Conservation (phyloP, 2,113 vertebrate species). For the Indicator maculatus region DNA sequence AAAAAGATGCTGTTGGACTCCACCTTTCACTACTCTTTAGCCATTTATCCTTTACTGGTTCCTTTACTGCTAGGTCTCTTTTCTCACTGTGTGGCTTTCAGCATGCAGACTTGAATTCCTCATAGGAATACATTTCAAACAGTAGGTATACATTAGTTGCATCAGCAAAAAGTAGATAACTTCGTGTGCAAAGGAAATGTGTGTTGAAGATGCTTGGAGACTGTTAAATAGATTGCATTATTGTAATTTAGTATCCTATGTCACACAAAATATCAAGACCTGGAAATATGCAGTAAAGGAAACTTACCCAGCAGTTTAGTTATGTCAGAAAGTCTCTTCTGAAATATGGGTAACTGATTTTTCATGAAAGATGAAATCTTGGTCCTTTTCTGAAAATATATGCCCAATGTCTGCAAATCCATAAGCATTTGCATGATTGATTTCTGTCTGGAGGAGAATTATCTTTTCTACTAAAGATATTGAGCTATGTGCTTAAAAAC, state of each 20-base stretch:
- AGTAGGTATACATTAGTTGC: slow-evolving; percentile 49
- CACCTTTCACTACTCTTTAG: slow-evolving; percentile 16
- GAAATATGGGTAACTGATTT: not conserved
- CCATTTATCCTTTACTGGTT: slow-evolving; percentile 9
- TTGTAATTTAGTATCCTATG: slow-evolving; percentile 20
- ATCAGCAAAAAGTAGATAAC: slow-evolving; percentile 54
- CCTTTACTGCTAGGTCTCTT: not conserved
- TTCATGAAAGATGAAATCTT: not conserved
- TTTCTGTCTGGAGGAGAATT: not conserved
- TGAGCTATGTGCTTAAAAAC: not conserved
- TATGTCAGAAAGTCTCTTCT: slow-evolving; percentile 16
- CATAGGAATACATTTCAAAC: slow-evolving; percentile 12
- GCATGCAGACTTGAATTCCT: not conserved
- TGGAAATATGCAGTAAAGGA: slow-evolving; percentile 31
- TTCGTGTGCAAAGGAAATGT: slow-evolving; percentile 30
- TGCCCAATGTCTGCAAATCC: not conserved
- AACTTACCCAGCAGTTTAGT: not conserved
- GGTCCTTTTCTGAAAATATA: not conserved
- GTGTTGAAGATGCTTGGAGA: slow-evolving; percentile 31
- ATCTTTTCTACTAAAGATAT: not conserved
- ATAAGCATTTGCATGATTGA: not conserved
- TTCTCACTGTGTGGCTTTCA: slow-evolving; percentile 10
- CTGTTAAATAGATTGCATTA: slow-evolving; percentile 42
- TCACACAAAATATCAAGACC: slow-evolving; percentile 21
- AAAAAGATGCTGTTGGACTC: not conserved